Percentiles rank a stretch among this genome's conserved stretches.
These are phyloP conservation scores for Caerostris extrusa DNA, from an alignment of 1,140 invertebrate genomes.

Conservation along the genomic window DNA sequence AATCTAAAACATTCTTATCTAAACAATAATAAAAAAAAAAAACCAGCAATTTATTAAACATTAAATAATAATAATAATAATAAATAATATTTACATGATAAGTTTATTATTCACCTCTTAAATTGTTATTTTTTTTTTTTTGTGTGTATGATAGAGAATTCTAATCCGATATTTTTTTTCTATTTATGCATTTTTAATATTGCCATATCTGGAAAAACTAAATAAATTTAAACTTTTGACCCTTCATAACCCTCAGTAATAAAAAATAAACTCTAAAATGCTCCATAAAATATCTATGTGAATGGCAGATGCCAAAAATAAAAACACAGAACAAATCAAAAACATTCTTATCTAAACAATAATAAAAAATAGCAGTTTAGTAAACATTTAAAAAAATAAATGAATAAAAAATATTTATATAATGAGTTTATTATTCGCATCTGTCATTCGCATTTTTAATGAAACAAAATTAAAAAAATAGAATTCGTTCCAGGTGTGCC, in stretches of 20 bases:
- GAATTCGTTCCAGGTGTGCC: constrained; percentile 16
- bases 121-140: too few species aligned
- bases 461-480: background rate
- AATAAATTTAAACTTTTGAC: background rate
- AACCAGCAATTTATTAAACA: background rate
- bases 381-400: background rate
- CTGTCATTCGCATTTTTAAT: constrained; percentile 20
- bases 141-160: too few species aligned
- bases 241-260: background rate
- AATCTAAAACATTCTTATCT: background rate
- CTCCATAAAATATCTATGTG: too few species aligned
- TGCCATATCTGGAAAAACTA: too few species aligned
- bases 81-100: background rate
- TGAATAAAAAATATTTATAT: background rate
- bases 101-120: background rate
- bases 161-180: too few species aligned
- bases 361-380: background rate
- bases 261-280: background rate
- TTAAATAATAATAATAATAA: too few species aligned
- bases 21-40: background rate
- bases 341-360: background rate
- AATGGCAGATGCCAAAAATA: background rate
- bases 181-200: too few species aligned
- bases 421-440: background rate
- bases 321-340: background rate